Evolutionary conservation across 2,888 invertebrate genomes (phyloP), one percentile per base, ranked within the genome.

Genomic region (Megalurothrips usitatus): DNA sequence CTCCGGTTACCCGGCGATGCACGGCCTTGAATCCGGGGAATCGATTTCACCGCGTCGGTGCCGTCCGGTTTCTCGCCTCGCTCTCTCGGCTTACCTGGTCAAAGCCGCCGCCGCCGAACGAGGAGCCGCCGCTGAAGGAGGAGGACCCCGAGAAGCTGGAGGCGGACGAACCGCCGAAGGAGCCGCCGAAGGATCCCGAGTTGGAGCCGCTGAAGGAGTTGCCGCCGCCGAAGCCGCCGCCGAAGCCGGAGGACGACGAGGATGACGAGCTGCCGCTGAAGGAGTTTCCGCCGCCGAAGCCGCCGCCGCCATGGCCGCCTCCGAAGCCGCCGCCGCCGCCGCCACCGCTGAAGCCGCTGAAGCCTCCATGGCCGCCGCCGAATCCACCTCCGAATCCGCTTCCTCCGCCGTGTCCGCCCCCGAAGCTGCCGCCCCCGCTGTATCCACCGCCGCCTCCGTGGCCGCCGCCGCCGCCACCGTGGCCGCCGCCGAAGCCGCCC

Each of bases 161-260:
- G 63, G 11, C 52, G 52, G 63, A 63, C n/a, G 63, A 63, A 10
- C 52, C 63, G 63, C 63, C 63, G 63, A 63, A 63, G 9, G 63
- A 68, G 4, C 68, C 68, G 19, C 68, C 68, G 68, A 68, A 68
- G 68, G 68, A 68, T 6, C 68, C 23, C n/a, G 68, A 68, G 68
- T 23, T 68, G n/a, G 68, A n/a, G 23, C 68, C 23, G 68, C 68
- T 68, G 68, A 68, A 68, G 68, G 68, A 68, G 68, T 68, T 68
- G 68, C 68, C 68, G 68, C 68, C 68, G 23, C 68, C 23, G 68
- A 68, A 68, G 4, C 68, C 68, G n/a, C 68, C 68, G 58, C 58
- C 58, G 68, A 68, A 68, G 68, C n/a, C 14, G 23, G n/a, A n/a
- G 63, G 63, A 63, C n/a, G 19, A 9, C 9, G 63, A 63, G 23